Conservation (phyloP, 2,113 vertebrate genomes). For the Tauraco erythrolophus region DNA sequence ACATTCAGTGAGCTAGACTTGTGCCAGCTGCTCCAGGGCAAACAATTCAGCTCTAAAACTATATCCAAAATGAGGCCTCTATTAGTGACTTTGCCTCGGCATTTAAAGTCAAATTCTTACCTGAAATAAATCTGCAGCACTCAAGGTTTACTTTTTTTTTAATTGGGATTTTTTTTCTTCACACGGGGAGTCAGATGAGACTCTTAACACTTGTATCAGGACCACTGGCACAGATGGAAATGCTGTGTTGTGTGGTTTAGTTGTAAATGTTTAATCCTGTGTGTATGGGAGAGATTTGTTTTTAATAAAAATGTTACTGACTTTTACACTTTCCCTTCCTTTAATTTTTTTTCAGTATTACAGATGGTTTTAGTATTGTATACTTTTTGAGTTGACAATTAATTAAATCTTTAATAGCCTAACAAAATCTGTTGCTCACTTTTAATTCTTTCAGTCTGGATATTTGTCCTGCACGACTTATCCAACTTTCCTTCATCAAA, state of each 20-base stretch:
- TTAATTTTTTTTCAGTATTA: neutral
- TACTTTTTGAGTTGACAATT: slow-evolving; percentile 20
- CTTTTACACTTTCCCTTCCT: neutral
- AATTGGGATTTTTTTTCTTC: neutral
- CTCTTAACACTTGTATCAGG: neutral
- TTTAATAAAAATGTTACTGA: slow-evolving; percentile 33
- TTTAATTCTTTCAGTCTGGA: slow-evolving; percentile 40
- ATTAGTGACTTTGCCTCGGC: neutral
- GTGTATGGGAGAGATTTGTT: neutral
- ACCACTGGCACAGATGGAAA: neutral
- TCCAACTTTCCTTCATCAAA: slow-evolving; percentile 26
- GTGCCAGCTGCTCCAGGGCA: neutral
- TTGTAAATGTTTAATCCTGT: slow-evolving; percentile 6
- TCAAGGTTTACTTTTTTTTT: neutral
- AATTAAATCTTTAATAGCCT: slow-evolving; percentile 18
- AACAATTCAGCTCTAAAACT: neutral
- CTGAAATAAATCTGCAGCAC: neutral
- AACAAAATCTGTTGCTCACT: neutral
- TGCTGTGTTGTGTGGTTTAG: neutral
- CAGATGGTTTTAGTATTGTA: slow-evolving; percentile 23
- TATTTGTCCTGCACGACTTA: neutral
- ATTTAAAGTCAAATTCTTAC: neutral
- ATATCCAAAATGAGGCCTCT: neutral
- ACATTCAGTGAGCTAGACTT: neutral
- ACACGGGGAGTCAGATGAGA: neutral